Percentiles rank a stretch among this genome's conserved stretches.
Evolutionary conservation across 2,888 invertebrate species (phyloP).

Genomic region (Cremastobaeus sp.): DNA sequence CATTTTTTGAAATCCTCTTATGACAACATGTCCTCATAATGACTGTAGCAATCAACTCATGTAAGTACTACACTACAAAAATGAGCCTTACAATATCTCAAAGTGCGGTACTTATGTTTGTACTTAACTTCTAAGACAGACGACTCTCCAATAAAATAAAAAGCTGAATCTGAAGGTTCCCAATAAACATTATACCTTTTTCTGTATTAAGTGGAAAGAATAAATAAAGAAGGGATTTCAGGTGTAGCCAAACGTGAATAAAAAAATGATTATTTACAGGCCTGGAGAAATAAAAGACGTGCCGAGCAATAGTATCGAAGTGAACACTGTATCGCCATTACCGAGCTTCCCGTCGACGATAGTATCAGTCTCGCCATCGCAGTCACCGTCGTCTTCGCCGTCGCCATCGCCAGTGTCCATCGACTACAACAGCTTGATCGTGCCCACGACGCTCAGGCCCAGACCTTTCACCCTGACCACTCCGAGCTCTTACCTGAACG

Average conservation of each 20-base stretch:
- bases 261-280: constrained; percentile 60
- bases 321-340: constrained; percentile 66
- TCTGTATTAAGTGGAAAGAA: too few relatives aligned
- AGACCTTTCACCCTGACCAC: constrained; percentile 64
- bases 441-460: constrained; percentile 62
- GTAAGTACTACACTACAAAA: too few relatives aligned
- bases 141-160: too few relatives aligned
- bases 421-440: constrained; percentile 58
- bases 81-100: too few relatives aligned
- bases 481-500: constrained; percentile 48
- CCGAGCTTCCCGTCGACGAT: constrained; percentile 60
- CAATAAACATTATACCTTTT: too few relatives aligned
- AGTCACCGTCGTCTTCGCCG: constrained; percentile 14
- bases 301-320: constrained; percentile 72
- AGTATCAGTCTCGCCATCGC: constrained; percentile 28
- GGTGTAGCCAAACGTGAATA: neutral
- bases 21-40: too few relatives aligned
- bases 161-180: too few relatives aligned
- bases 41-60: too few relatives aligned
- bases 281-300: constrained; percentile 69
- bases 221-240: too few relatives aligned
- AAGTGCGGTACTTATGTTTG: too few relatives aligned
- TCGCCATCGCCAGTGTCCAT: constrained; percentile 30
- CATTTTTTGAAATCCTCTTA: too few relatives aligned
- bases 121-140: too few relatives aligned